phyloP scores from a whole-genome alignment of 1,140 invertebrate species.

The Yoshiicerus persimilis region DNA sequence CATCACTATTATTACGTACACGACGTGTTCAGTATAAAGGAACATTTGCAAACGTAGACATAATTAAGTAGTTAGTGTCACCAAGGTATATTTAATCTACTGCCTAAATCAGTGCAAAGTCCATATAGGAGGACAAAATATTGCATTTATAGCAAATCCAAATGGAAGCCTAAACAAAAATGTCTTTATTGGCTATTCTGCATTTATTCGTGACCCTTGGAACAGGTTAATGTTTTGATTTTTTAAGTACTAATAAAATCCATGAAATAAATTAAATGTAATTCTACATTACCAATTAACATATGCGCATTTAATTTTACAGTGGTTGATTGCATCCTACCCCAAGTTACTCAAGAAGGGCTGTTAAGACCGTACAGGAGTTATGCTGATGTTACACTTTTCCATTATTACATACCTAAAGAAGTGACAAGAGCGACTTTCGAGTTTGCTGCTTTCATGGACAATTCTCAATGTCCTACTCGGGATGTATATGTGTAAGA shows the following conservation, averaged over 20 bases:
- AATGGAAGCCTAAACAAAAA: background rate
- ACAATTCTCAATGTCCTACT: conserved; percentile 55
- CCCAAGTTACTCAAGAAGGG: conserved; percentile 59
- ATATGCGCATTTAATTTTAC: background rate
- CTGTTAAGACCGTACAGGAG: conserved; percentile 56
- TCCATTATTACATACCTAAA: conserved; percentile 60
- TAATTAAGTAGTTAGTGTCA: background rate
- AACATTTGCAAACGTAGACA: no score
- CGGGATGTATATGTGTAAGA: conserved; percentile 59
- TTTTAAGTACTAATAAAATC: background rate
- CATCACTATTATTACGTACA: background rate
- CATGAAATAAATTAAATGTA: background rate
- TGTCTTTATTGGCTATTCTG: background rate
- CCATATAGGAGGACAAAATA: no score
- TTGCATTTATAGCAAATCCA: background rate
- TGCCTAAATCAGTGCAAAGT: no score
- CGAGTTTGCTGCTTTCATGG: conserved; percentile 62
- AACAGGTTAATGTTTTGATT: background rate
- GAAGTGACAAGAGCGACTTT: conserved; percentile 59
- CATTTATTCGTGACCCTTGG: background rate
- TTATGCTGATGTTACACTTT: conserved; percentile 59
- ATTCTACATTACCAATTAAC: no score
- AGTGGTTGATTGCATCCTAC: conserved; percentile 47
- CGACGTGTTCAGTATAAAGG: background rate
- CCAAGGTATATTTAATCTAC: no score